phyloP scores from a whole-genome alignment of 2,113 vertebrate species.

The Bujurquina vittata region DNA sequence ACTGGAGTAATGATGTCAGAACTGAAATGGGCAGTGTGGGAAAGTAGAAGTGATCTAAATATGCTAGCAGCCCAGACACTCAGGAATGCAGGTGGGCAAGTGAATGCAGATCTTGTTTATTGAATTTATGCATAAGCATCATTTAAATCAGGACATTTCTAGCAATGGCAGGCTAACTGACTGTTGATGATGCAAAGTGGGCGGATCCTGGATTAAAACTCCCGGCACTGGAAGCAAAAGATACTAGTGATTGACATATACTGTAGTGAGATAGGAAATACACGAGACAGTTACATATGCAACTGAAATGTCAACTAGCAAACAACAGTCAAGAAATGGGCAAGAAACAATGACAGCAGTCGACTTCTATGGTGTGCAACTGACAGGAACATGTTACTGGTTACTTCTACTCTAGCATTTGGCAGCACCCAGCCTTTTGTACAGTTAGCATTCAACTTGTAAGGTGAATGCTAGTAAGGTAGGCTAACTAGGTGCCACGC shows the following conservation, averaged over 20 bases:
- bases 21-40: background rate
- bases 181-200: background rate
- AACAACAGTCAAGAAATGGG: background rate
- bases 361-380: background rate
- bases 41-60: background rate
- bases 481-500: background rate
- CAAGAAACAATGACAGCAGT: background rate
- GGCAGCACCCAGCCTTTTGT: background rate
- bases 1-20: background rate
- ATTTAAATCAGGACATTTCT: background rate
- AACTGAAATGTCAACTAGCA: background rate
- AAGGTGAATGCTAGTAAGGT: background rate
- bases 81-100: background rate
- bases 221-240: background rate
- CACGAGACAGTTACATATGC: background rate
- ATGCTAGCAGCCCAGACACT: background rate
- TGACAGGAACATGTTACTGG: background rate
- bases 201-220: background rate
- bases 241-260: background rate
- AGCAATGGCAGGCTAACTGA: background rate
- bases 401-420: background rate
- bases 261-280: background rate
- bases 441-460: background rate
- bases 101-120: background rate
- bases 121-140: background rate